Evolutionary conservation across 1,140 invertebrate species (phyloP), one percentile per base, ranked within the genome.

Genomic region (Nephotettix cincticeps): DNA sequence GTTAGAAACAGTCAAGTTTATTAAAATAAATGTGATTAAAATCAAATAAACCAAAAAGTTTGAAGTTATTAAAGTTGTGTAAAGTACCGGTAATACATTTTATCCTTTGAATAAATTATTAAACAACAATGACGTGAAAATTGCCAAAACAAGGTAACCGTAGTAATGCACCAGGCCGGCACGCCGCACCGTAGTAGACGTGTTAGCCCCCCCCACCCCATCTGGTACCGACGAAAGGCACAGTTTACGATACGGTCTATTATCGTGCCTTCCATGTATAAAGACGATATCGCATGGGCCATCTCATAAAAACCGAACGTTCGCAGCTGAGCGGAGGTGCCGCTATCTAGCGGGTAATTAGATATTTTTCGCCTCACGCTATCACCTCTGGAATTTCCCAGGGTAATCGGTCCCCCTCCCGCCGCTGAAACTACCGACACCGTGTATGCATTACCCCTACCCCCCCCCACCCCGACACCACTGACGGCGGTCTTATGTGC

Each of bases 361-460:
- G 14, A 61, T 61, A 61, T 61, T 61, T 61, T 61, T 29, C 56
- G 28, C 56, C 56, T 25, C 56, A 61, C 56, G 56, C 56, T 28
- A 61, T 61, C 56, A 27, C 56, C 56, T 25, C 56, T 28, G 47
- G 56, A 27, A 61, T 61, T 61, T 61, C 56, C 56, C 56, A 25
- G n/a, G 56, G 56, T 61, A 61, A 61, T 28, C 56, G 56, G 25
- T 6, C 25, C 56, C 56, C 56, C 25, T 21, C 56, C 23, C 25
- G 19, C 25, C 56, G 56, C 6, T 61, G 25, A 36, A 36, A 36
- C 32, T 36, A 36, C n/a, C n/a, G n/a, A n/a, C 32, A 36, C 32
- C 32, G 14, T 36, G 32, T 36, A 23, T 23, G 47, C 47, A 51
- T 51, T 51, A 51, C 47, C 47, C 36, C 36, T 17, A 9, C 36